phyloP scores from a whole-genome alignment of 2,888 invertebrate species.

The Agrotis ipsilon region DNA sequence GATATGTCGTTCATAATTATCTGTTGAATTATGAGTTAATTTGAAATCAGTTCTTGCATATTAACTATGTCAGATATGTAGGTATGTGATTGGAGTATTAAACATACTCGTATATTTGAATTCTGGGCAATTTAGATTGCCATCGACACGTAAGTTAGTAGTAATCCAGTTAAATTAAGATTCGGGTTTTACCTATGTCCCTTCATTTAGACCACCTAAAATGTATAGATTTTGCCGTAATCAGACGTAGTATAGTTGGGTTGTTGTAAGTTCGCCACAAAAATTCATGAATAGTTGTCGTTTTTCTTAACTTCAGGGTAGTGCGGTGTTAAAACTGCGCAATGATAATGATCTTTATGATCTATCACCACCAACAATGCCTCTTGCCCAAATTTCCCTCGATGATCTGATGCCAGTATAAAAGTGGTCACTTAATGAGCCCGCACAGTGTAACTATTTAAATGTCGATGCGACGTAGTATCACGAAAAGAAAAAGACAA shows the following conservation, averaged over 20 bases:
- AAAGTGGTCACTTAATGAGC: no score
- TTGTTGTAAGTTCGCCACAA: no score
- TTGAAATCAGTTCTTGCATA: slow-evolving; percentile 29
- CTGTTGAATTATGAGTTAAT: slow-evolving; percentile 18
- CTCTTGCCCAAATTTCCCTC: no score
- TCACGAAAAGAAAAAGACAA: not conserved
- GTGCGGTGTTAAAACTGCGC: no score
- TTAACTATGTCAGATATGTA: not conserved
- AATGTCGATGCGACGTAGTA: not conserved
- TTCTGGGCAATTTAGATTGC: not conserved
- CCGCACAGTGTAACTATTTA: no score
- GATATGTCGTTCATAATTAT: slow-evolving; percentile 34
- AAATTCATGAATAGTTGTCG: not conserved
- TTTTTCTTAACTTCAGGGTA: not conserved
- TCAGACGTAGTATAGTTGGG: not conserved
- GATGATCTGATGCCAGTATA: no score
- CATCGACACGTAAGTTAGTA: not conserved
- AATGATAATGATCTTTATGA: not conserved
- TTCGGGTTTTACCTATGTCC: no score
- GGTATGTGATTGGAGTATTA: not conserved
- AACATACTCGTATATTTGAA: not conserved
- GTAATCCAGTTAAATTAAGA: not conserved
- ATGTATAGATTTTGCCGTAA: rapidly evolving
- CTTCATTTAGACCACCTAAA: no score
- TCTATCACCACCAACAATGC: no score